Base-by-base conservation (phyloP, 2,797 vertebrate species). In the Lutjanus campechanus region DNA sequence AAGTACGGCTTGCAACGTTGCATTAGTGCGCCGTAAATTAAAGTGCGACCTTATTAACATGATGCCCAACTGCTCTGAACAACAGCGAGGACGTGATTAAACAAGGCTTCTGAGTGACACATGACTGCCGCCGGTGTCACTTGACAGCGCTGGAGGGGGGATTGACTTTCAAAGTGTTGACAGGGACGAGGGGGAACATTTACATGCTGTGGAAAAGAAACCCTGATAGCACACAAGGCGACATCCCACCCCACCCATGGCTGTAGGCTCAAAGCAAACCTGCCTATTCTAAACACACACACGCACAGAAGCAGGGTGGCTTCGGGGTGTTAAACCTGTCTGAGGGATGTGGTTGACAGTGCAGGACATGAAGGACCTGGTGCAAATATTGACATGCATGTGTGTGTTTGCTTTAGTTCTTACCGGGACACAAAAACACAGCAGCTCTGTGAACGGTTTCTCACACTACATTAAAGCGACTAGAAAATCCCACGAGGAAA, bases 361-460 rank as follows among this genome's bases (percentile, higher is more conserved):
- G 71, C 58, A 63, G 72, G 79, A 78, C 62, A 16, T 20, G 60
- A 76, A 51, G 58, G 63, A 61, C 62, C 43, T n/a, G 61, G 29
- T 19, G 69, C 85, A 91, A 93, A 92, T 90, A 91, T 92, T 92
- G 92, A 90, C 91, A 36, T 88, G 41, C 68, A 54, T 8, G 40
- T n/a, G 40, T 76, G 67, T 89, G 79, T 92, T 90, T 76, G 59
- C 76, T 70, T 74, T 56, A 69, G 63, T 70, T 81, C 10, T 59
- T 16, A 41, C 55, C 49, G 36, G 67, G 70, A 66, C 40, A 12
- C 15, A 40, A 49, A 58, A 11, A 51, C 2, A 6, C 63, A 1
- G 54, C 16, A 1, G 40, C 17, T 58, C 15, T 11, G 20, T 40
- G 17, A 20, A 47, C 70, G 8, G 16, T 64, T 71, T 65, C 62